Base-by-base conservation (phyloP, 37 sponge, comb jelly and placozoan species). In the Geodia barretti region DNA sequence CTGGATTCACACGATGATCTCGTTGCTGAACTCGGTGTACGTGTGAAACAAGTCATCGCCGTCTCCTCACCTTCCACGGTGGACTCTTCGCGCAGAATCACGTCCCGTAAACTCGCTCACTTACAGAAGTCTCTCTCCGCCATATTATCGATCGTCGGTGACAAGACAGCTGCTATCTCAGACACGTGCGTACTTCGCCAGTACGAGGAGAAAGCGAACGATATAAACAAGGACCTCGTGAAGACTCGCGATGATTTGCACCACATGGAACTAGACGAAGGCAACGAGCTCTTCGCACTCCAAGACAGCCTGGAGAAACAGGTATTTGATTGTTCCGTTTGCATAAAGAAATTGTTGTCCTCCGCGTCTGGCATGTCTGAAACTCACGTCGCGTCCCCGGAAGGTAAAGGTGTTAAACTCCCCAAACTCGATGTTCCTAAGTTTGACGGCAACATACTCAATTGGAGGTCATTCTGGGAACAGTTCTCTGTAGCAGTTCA, bases 391-490 rank as follows among this genome's bases (percentile, higher is more conserved):
- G 11, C 73, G 21, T 24, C 42, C 24, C 25, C 47, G 37, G 42
- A 40, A 40, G 47, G 73, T 41, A 73, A 37, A 73, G 73, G 73
- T 24, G 42, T 73, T 26, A 78, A 78, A 35, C 78, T 78, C 40
- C 78, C 78, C 39, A 63, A 65, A 37, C 24, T 64, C 8, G 67
- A 65, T 37, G 67, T 78, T 14, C 78, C 78, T n/a, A n/a, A 61
- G n/a, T 78, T 78, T 64, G 78, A 78, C 64, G 78, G 78, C 24
- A 30, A 78, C 25, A 34, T 78, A 19, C 41, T 75, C 33, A 54
- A 75, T 60, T 75, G 76, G 62, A 75, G 62, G 34, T 59, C 29
- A 60, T 75, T 75, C 59, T 75, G 62, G 76, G 76, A 75, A 23
- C 76, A 75, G 30, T 75, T 75, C 33, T 25, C 33, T 29, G 20